phyloP scores from a whole-genome alignment of 92 coral and sea anemone genomes.

The Desmophyllum pertusum region DNA sequence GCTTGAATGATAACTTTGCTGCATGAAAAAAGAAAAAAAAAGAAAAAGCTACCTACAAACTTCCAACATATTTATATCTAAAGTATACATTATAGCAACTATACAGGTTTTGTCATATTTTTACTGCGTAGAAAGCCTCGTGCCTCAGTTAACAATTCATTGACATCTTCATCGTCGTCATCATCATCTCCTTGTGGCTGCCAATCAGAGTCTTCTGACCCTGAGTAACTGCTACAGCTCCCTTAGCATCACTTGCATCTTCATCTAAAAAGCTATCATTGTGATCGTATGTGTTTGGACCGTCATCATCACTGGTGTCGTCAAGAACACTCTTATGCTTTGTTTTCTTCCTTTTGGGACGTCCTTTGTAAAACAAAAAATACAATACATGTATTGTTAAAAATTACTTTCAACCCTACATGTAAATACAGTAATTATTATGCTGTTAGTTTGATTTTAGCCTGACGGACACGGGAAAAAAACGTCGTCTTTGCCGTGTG shows the following conservation, averaged over 20 bases:
- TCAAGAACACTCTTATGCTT: slow-evolving; percentile 50
- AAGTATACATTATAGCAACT: neutral
- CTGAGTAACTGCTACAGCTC: slow-evolving; percentile 72
- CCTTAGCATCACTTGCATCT: slow-evolving; percentile 48
- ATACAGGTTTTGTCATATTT: slow-evolving; percentile 82
- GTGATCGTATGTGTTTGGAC: slow-evolving; percentile 74
- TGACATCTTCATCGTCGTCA: slow-evolving; percentile 82
- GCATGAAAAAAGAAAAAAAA: no score
- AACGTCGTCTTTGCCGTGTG: no score
- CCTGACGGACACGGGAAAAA: no score
- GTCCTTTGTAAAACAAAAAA: neutral
- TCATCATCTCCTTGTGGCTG: slow-evolving; percentile 68
- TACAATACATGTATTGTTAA: no score
- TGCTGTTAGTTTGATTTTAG: no score
- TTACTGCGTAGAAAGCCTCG: slow-evolving; percentile 85
- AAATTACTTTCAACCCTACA: no score
- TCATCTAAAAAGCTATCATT: slow-evolving; percentile 80
- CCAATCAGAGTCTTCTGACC: slow-evolving; percentile 91
- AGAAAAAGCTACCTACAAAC: no score
- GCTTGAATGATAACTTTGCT: no score
- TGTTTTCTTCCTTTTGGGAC: slow-evolving; percentile 13
- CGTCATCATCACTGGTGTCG: slow-evolving; percentile 69
- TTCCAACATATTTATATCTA: neutral
- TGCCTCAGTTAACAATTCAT: slow-evolving; percentile 86
- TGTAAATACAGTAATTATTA: no score